Percentiles rank a stretch among this genome's conserved stretches.
phyloP scores from a whole-genome alignment of 2,888 invertebrate species.

The Andrena flavipes region DNA sequence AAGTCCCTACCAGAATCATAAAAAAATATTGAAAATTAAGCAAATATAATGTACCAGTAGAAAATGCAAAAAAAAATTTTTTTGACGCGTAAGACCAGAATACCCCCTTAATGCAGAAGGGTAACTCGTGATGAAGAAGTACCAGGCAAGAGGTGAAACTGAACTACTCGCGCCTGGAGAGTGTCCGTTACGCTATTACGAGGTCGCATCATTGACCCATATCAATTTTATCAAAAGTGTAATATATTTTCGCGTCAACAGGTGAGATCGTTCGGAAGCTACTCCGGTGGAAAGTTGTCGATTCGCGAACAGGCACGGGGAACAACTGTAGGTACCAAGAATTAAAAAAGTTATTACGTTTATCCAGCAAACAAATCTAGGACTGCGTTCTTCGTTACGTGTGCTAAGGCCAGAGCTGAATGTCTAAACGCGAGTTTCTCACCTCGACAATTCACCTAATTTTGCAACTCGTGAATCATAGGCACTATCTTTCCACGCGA shows the following conservation, averaged over 20 bases:
- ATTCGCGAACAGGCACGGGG: background rate
- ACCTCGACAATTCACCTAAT: slow-evolving; percentile 40
- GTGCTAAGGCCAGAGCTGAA: slow-evolving; percentile 1
- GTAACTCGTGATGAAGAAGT: slow-evolving; percentile 6
- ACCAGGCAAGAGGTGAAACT: background rate
- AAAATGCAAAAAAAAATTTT: no score
- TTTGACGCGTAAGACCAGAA: no score
- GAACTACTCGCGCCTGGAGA: background rate
- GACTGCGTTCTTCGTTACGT: background rate
- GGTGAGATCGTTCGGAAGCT: background rate
- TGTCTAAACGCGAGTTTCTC: slow-evolving; percentile 21
- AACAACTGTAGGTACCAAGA: background rate
- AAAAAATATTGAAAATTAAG: no score
- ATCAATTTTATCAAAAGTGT: slow-evolving; percentile 10
- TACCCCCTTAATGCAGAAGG: background rate
- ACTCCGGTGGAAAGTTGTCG: background rate
- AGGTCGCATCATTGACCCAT: slow-evolving; percentile 7
- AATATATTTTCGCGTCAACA: slow-evolving; percentile 13
- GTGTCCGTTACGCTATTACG: background rate
- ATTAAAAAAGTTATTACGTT: background rate
- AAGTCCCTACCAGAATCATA: no score
- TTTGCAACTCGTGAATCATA: slow-evolving; percentile 53
- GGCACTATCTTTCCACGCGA: slow-evolving; percentile 37
- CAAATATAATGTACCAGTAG: no score
- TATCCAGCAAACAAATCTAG: background rate